A percentile compares a stretch with the other conserved stretches of the same genome.
These are phyloP conservation scores for Monochamus saltuarius DNA, from an alignment of 1,140 invertebrate species.

Conservation along the genomic window DNA sequence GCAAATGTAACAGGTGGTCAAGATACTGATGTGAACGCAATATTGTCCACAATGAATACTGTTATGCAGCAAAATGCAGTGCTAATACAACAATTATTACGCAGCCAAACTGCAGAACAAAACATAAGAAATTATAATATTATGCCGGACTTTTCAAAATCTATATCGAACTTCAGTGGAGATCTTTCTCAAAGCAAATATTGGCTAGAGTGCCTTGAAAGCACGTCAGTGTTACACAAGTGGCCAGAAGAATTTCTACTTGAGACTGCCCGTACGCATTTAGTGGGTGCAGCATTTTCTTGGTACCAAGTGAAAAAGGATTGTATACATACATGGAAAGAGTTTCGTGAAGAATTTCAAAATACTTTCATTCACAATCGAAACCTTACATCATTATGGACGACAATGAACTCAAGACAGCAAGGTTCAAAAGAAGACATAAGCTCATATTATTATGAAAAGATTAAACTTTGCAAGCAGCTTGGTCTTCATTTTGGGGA, in stretches of 20 bases:
- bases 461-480: slow-evolving; percentile 28
- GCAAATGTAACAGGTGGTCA: neutral
- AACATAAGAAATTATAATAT: slow-evolving; percentile 4
- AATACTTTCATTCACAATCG: slow-evolving; percentile 30
- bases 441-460: slow-evolving; percentile 30
- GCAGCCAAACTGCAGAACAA: neutral
- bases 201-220: neutral
- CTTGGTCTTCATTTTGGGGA: slow-evolving; percentile 22
- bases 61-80: slow-evolving; percentile 4
- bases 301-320: slow-evolving; percentile 15
- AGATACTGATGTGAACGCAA: neutral
- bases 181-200: neutral
- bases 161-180: neutral
- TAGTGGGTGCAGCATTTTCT: slow-evolving; percentile 16
- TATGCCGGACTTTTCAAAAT: slow-evolving; percentile 1
- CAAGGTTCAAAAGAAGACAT: slow-evolving; percentile 30
- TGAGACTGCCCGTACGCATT: slow-evolving; percentile 14
- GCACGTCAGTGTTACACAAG: neutral
- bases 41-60: slow-evolving; percentile 3
- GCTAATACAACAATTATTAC: neutral
- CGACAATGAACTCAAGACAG: slow-evolving; percentile 27
- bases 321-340: slow-evolving; percentile 16
- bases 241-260: slow-evolving; percentile 17
- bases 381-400: slow-evolving; percentile 19
- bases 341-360: slow-evolving; percentile 21